These are phyloP conservation scores for Jacana jacana DNA, from an alignment of 2,113 vertebrate species.

Conservation along the genomic window DNA sequence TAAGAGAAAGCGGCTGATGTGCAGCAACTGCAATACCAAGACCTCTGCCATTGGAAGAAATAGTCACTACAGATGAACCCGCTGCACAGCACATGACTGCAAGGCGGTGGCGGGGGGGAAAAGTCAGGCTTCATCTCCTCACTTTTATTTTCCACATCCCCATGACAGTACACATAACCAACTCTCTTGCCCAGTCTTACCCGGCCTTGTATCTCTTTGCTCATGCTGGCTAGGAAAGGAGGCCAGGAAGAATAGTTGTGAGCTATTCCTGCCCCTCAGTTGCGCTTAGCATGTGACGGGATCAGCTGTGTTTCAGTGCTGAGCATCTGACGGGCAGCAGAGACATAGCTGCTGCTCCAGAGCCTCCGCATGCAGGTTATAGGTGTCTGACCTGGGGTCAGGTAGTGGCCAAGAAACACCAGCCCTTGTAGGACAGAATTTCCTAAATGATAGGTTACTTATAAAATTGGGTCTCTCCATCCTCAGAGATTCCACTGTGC, in stretches of 20 bases:
- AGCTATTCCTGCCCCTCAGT: not conserved
- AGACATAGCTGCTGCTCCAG: not conserved
- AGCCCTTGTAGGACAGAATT: not conserved
- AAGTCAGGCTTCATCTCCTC: not conserved
- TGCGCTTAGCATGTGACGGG: not conserved
- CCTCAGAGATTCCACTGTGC: not conserved
- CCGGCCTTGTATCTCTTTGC: not conserved
- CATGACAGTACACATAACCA: no score
- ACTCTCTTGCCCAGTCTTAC: not conserved
- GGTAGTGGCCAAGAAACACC: not conserved
- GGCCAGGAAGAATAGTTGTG: not conserved
- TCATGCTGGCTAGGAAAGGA: not conserved
- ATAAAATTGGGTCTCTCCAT: accelerated
- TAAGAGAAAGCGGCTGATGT: not conserved
- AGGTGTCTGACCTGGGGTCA: accelerated
- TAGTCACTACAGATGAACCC: not conserved
- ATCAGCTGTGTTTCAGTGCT: not conserved
- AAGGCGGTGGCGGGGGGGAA: not conserved
- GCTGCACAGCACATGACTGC: not conserved
- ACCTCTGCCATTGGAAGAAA: not conserved
- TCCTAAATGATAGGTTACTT: not conserved
- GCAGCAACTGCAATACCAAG: not conserved
- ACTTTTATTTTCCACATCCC: not conserved
- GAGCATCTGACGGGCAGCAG: not conserved
- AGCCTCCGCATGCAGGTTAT: not conserved